These are phyloP conservation scores for Apamea sordens DNA, from an alignment of 2,888 invertebrate genomes.

Conservation along the genomic window DNA sequence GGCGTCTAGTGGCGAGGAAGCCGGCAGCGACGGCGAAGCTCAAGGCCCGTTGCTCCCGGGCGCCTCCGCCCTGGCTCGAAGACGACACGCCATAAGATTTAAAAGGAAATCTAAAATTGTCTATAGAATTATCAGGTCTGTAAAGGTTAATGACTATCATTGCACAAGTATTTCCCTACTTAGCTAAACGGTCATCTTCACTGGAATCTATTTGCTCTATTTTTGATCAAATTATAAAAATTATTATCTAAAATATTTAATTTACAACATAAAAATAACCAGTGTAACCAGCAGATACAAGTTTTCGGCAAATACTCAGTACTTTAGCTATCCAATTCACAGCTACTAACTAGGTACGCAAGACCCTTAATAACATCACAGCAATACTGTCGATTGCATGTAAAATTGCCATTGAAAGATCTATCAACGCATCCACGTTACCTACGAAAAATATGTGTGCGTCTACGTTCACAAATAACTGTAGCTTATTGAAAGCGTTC, in stretches of 20 bases:
- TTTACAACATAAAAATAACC: neutral
- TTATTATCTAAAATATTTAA: neutral
- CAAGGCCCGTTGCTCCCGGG: conserved; percentile 84
- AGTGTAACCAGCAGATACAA: neutral
- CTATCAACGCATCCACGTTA: neutral
- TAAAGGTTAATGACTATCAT: conserved; percentile 33
- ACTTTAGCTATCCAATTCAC: neutral
- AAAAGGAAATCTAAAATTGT: conserved; percentile 86
- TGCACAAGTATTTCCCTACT: neutral
- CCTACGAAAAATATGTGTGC: neutral
- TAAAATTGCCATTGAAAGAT: neutral
- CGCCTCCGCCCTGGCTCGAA: conserved; percentile 85
- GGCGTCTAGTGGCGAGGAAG: conserved; percentile 74
- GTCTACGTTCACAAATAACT: conserved; percentile 2
- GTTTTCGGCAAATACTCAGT: neutral
- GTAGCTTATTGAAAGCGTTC: conserved; percentile 15
- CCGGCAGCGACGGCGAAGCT: conserved; percentile 75
- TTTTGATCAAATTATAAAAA: neutral
- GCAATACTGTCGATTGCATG: conserved; percentile 1
- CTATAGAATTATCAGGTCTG: conserved; percentile 85
- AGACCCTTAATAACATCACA: no score
- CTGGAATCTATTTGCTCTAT: neutral
- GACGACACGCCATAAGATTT: conserved; percentile 87
- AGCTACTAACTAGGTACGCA: neutral
- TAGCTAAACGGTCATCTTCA: neutral